These are phyloP conservation scores for Diaprepes abbreviatus DNA, from an alignment of 2,888 invertebrate species.

Conservation along the genomic window DNA sequence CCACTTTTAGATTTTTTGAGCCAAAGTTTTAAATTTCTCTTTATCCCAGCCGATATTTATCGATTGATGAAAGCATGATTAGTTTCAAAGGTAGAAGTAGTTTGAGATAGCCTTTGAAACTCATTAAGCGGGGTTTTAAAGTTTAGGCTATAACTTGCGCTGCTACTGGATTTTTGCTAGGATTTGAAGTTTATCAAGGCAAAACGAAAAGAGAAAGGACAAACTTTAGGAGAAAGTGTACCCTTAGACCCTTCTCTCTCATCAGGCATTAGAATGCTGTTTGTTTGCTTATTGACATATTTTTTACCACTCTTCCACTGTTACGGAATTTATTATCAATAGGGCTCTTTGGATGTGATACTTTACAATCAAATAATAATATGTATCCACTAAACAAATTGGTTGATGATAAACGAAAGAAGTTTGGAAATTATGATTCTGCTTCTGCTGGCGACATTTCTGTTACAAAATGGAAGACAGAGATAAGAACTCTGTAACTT, in stretches of 20 bases:
- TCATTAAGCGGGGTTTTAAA: not conserved
- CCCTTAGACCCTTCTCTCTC: too few species aligned
- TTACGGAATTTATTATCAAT: not conserved
- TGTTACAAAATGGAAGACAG: not conserved
- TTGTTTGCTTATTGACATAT: too few species aligned
- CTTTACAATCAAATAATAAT: not conserved
- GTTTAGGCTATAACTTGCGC: not conserved
- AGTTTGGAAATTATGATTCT: too few species aligned
- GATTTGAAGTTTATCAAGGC: not conserved
- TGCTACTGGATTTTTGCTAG: not conserved
- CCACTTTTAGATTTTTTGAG: too few species aligned
- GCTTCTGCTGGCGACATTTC: too few species aligned
- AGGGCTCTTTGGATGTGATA: not conserved
- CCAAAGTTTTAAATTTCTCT: not conserved
- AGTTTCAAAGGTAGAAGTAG: not conserved
- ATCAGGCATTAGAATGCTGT: not conserved
- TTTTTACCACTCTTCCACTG: not conserved
- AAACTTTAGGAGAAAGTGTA: too few species aligned
- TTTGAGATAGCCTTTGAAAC: not conserved
- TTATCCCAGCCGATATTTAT: not conserved
- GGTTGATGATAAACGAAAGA: too few species aligned
- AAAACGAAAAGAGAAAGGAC: too few species aligned
- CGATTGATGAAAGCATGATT: not conserved
- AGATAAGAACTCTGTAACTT: not conserved
- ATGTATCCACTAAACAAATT: too few species aligned